A percentile compares a stretch with the other conserved stretches of the same genome.
phyloP scores from a whole-genome alignment of 1,140 invertebrate genomes.

The Caenorhabditis remanei region DNA sequence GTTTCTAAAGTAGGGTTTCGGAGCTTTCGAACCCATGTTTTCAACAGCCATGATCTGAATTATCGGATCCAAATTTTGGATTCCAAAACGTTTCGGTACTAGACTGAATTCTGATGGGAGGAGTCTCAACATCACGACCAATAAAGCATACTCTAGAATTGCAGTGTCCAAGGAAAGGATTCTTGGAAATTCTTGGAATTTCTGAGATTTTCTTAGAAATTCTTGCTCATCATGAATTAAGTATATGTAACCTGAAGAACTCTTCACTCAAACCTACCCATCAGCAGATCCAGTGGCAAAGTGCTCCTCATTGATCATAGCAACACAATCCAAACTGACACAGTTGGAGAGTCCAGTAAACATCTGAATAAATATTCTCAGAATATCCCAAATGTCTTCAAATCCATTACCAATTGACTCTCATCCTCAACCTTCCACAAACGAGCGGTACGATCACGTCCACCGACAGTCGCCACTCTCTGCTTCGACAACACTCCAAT shows the following conservation, averaged over 20 bases:
- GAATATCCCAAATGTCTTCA: not conserved
- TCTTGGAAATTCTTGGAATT: too few relatives aligned
- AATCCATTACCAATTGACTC: slow-evolving; percentile 61
- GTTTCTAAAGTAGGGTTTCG: too few relatives aligned
- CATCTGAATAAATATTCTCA: slow-evolving; percentile 55
- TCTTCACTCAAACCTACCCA: slow-evolving; percentile 66
- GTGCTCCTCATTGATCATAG: slow-evolving; percentile 67
- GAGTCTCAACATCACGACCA: too few relatives aligned
- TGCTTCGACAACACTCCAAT: slow-evolving; percentile 57
- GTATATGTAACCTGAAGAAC: not conserved
- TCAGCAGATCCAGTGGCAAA: slow-evolving; percentile 66
- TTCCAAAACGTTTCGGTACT: too few relatives aligned
- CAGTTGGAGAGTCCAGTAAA: slow-evolving; percentile 60
- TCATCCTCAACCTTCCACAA: slow-evolving; percentile 67
- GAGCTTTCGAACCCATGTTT: too few relatives aligned
- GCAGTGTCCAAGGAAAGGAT: too few relatives aligned
- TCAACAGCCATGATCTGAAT: too few relatives aligned
- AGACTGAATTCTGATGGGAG: too few relatives aligned
- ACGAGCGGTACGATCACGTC: slow-evolving; percentile 57
- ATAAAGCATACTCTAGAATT: too few relatives aligned
- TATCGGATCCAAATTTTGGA: too few relatives aligned
- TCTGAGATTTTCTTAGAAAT: too few relatives aligned
- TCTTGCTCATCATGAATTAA: too few relatives aligned
- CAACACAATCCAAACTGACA: slow-evolving; percentile 59
- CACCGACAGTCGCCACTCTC: slow-evolving; percentile 59